Base-by-base conservation (phyloP, 2,797 vertebrate genomes). In the Champsocephalus gunnari region DNA sequence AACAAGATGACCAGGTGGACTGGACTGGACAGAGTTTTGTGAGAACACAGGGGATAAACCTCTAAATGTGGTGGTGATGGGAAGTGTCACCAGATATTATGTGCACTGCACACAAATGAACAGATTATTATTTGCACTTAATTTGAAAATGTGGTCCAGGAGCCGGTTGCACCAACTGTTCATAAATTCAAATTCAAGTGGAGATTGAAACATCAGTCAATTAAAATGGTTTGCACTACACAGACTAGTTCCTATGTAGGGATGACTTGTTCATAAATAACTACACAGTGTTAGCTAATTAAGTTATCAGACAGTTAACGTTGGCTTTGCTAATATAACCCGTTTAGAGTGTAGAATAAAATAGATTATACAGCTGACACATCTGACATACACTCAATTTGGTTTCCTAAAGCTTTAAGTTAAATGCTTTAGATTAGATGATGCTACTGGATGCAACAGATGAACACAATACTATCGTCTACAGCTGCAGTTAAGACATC, bases 51-150 rank as follows among this genome's bases (percentile, higher is more conserved):
- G 66, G 74, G 66, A 56, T 85, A 75, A 80, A 75, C 38, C 21
- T 74, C 32, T 56, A 14, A 49, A 73, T 75, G 72, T 77, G 65
- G 83, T 73, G 55, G 71, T 74, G 59, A 86, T 87, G 84, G 84
- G 56, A 56, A 54, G 78, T 88, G 67, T 84, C 72, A 76, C 64
- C 77, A 63, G 71, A 79, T 84, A 90, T 87, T 80, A 88, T 86
- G 79, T 91, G 79, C 64, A 89, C 73, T 59, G 54, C 79, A 89
- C 86, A 87, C 87, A 84, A 56, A 82, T 85, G 54, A 76, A 79
- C 7, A 11, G 55, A 86, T 86, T 71, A 83, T 76, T 88, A 69
- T 65, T 84, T 61, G 16, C 58, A 28, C 60, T 10, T 57, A 28
- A 71, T 79, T 51, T 51, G 2, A 77, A 70, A 74, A 66, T 53